Evolutionary conservation across 2,888 invertebrate genomes (phyloP).

Genomic region (Iphiclides podalirius): DNA sequence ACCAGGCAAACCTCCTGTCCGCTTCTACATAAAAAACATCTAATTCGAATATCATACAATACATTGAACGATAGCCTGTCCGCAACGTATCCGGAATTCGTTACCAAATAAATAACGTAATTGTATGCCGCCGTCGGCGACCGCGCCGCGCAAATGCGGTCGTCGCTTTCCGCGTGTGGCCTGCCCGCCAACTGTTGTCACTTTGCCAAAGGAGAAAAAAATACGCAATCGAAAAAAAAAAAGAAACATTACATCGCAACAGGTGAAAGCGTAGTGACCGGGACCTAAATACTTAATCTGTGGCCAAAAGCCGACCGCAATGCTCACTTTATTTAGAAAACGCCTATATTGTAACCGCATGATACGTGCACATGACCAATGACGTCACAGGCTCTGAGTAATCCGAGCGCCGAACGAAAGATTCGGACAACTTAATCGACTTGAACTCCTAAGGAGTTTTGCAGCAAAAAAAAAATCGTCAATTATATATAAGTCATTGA

Average conservation of each 20-base stretch:
- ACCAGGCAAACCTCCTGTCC: too few relatives aligned
- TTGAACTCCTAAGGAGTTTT: background rate
- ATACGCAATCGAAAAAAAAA: slow-evolving; percentile 7
- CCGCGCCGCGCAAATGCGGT: slow-evolving; percentile 19
- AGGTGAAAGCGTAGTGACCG: slow-evolving; percentile 36
- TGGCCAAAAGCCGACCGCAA: slow-evolving; percentile 34
- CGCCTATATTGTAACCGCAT: slow-evolving; percentile 12
- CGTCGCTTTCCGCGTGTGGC: slow-evolving; percentile 19
- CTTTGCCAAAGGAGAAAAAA: slow-evolving; percentile 20
- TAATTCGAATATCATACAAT: too few relatives aligned
- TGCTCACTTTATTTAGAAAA: slow-evolving; percentile 26
- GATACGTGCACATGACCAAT: slow-evolving; percentile 16
- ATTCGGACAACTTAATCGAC: background rate
- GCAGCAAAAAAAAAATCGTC: too few relatives aligned
- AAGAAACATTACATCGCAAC: slow-evolving; percentile 24
- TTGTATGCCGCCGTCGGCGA: slow-evolving; percentile 16
- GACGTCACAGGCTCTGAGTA: slow-evolving; percentile 13
- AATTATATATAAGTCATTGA: too few relatives aligned
- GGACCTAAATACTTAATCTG: slow-evolving; percentile 33
- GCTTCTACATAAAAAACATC: too few relatives aligned
- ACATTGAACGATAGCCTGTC: too few relatives aligned
- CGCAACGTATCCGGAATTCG: too few relatives aligned
- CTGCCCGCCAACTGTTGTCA: slow-evolving; percentile 24
- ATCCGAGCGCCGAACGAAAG: background rate
- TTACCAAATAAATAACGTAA: slow-evolving; percentile 18